Conservation (phyloP, 2,113 vertebrate species). For the Atherinomorus stipes region DNA sequence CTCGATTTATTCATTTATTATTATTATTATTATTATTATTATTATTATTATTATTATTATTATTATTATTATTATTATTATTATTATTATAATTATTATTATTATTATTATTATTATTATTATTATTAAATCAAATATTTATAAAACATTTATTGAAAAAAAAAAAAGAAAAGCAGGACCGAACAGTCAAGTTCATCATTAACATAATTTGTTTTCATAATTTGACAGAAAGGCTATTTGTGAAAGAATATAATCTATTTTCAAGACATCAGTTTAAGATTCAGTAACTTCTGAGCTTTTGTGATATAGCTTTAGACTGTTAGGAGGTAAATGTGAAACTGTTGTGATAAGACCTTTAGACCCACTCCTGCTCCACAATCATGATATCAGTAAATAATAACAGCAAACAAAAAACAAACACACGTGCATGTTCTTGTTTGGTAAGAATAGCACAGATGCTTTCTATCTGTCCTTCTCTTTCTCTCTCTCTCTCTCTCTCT, state of each 20-base stretch:
- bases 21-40: too few species aligned
- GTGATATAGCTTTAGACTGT: not conserved
- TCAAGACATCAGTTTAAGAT: not conserved
- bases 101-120: too few species aligned
- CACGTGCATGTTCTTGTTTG: not conserved
- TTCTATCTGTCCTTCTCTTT: too few species aligned
- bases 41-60: too few species aligned
- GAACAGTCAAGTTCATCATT: not conserved
- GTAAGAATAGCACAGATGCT: too few species aligned
- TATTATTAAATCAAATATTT: too few species aligned
- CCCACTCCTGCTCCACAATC: slow-evolving; percentile 7
- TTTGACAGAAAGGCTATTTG: not conserved
- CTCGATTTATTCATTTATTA: too few species aligned
- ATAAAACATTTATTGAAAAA: not conserved
- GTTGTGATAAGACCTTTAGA: not conserved
- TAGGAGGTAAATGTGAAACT: not conserved
- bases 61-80: too few species aligned
- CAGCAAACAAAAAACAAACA: not conserved
- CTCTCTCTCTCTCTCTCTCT: too few species aligned
- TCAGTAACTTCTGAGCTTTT: not conserved
- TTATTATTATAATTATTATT: too few species aligned
- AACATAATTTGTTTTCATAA: not conserved
- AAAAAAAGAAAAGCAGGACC: not conserved
- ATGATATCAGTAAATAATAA: not conserved
- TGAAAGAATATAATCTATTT: not conserved